A percentile compares a stretch with the other conserved stretches of the same genome.
Conservation (phyloP, 1,140 invertebrate genomes). For the Meteorus sp. region DNA sequence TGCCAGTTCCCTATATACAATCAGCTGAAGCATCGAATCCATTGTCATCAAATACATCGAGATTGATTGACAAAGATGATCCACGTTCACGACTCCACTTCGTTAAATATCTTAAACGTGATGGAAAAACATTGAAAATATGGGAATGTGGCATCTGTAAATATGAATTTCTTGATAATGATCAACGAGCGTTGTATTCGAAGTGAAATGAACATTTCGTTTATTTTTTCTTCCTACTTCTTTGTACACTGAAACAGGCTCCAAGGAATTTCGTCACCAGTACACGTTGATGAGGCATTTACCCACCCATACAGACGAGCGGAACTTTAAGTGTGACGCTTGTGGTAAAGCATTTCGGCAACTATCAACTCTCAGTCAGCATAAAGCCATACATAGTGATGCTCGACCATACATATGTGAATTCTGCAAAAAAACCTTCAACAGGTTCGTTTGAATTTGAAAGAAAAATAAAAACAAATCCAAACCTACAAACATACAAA, state of each 20-base stretch:
- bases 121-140: slow-evolving; percentile 66
- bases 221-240: neutral
- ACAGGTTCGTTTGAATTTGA: slow-evolving; percentile 59
- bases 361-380: slow-evolving; percentile 73
- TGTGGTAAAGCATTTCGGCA: slow-evolving; percentile 82
- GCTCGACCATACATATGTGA: slow-evolving; percentile 73
- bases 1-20: slow-evolving; percentile 33
- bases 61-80: slow-evolving; percentile 58
- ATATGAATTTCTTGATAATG: slow-evolving; percentile 41
- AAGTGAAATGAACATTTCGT: too few species aligned
- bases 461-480: neutral
- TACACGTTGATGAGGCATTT: slow-evolving; percentile 80
- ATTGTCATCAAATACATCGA: slow-evolving; percentile 32
- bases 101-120: slow-evolving; percentile 67
- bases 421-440: slow-evolving; percentile 76
- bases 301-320: slow-evolving; percentile 80
- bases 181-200: too few species aligned
- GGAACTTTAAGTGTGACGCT: slow-evolving; percentile 76
- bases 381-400: slow-evolving; percentile 73
- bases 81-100: slow-evolving; percentile 62
- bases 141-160: slow-evolving; percentile 70
- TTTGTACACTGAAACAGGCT: too few species aligned
- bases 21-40: slow-evolving; percentile 31
- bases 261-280: slow-evolving; percentile 74
- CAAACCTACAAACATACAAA: neutral